phyloP scores from a whole-genome alignment of 2,888 invertebrate species.

The Heliconius erato region DNA sequence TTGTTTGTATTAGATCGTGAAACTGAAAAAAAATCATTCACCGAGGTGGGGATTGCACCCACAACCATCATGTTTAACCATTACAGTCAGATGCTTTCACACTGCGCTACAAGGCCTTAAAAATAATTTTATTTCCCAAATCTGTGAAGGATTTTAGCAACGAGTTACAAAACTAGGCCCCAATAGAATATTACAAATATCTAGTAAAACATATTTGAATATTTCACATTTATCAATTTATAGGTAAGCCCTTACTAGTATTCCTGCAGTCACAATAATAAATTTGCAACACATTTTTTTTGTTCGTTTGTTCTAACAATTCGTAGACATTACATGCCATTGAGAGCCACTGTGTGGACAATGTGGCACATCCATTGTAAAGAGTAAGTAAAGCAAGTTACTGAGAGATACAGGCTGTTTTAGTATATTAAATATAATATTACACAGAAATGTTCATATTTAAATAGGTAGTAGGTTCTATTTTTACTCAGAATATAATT shows the following conservation, averaged over 20 bases:
- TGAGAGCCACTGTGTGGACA: slow-evolving; percentile 75
- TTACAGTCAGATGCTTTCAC: too few relatives aligned
- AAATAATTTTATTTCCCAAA: too few relatives aligned
- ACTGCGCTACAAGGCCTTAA: too few relatives aligned
- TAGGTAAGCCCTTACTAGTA: not conserved
- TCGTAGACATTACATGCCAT: slow-evolving; percentile 69
- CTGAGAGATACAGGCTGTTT: not conserved
- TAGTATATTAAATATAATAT: not conserved
- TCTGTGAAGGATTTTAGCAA: too few relatives aligned
- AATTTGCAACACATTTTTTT: slow-evolving; percentile 49
- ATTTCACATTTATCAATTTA: not conserved
- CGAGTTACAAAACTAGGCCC: too few relatives aligned
- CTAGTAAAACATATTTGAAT: not conserved
- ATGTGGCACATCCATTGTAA: slow-evolving; percentile 57
- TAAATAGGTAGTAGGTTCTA: too few relatives aligned
- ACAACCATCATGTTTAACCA: too few relatives aligned
- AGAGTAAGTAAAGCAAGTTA: not conserved
- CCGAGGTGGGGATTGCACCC: too few relatives aligned
- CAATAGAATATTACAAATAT: too few relatives aligned
- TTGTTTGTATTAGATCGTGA: too few relatives aligned
- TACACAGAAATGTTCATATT: not conserved
- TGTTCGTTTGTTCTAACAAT: slow-evolving; percentile 63
- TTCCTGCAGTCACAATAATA: not conserved
- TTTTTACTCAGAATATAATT: too few relatives aligned
- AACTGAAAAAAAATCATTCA: too few relatives aligned